Evolutionary conservation across 1,140 invertebrate genomes (phyloP).

Genomic region (Drosophila kanapiae): DNA sequence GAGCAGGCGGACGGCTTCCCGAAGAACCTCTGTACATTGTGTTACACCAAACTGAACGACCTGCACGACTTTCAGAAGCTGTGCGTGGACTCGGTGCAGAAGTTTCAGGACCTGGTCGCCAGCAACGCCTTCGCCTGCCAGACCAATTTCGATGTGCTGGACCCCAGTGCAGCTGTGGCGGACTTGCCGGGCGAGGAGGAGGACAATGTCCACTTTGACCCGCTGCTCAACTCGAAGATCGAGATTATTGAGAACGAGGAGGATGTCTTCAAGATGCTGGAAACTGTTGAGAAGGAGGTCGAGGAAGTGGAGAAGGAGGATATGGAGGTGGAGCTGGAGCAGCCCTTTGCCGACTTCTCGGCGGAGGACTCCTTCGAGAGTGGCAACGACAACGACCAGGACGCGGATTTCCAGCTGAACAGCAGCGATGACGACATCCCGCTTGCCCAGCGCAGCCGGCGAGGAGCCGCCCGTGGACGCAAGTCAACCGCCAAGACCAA

Average conservation of each 20-base stretch:
- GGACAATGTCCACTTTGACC: slow-evolving; percentile 75
- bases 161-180: slow-evolving; percentile 40
- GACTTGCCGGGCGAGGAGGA: slow-evolving; percentile 62
- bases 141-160: slow-evolving; percentile 60
- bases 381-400: slow-evolving; percentile 51
- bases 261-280: slow-evolving; percentile 81
- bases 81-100: slow-evolving; percentile 76
- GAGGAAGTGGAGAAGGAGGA: slow-evolving; percentile 57
- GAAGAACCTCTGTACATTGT: slow-evolving; percentile 73
- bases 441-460: slow-evolving; percentile 57
- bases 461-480: slow-evolving; percentile 8
- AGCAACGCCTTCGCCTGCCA: slow-evolving; percentile 60
- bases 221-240: slow-evolving; percentile 76
- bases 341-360: slow-evolving; percentile 26
- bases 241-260: slow-evolving; percentile 80
- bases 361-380: slow-evolving; percentile 52
- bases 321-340: slow-evolving; percentile 15
- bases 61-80: slow-evolving; percentile 75
- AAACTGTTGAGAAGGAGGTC: slow-evolving; percentile 75
- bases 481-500: slow-evolving; percentile 30
- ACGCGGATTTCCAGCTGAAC: slow-evolving; percentile 58
- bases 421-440: slow-evolving; percentile 77
- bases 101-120: slow-evolving; percentile 78
- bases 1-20: slow-evolving; percentile 79
- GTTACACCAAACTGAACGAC: slow-evolving; percentile 73